A percentile compares a stretch with the other conserved stretches of the same genome.
Evolutionary conservation across 2,888 invertebrate genomes (phyloP).

Genomic region (Campoletis raptor): DNA sequence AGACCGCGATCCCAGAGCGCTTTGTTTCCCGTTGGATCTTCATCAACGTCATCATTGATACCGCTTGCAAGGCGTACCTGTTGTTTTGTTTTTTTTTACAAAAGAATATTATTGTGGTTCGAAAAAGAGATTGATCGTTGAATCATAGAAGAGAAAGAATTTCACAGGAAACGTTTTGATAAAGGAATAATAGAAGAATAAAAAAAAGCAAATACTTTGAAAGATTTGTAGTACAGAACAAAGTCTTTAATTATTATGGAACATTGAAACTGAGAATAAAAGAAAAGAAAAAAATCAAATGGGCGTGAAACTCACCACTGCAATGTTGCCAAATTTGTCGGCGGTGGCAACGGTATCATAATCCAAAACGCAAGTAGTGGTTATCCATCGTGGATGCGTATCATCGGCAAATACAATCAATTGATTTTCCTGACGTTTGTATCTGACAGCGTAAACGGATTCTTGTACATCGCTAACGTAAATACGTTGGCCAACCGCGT

Average conservation of each 20-base stretch:
- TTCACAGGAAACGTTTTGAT: neutral
- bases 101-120: neutral
- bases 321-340: constrained; percentile 99
- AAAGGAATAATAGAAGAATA: neutral
- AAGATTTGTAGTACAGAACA: no score
- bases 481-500: constrained; percentile 97
- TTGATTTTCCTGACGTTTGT: constrained; percentile 98
- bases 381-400: constrained; percentile 98
- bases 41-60: constrained; percentile 98
- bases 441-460: constrained; percentile 97
- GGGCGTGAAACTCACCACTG: constrained; percentile 88
- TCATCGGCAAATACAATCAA: constrained; percentile 99
- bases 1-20: constrained; percentile 97
- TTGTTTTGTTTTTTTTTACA: constrained; percentile 7
- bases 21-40: constrained; percentile 99
- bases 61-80: constrained; percentile 93
- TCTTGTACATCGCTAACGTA: constrained; percentile 98
- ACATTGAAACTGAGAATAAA: no score
- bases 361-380: constrained; percentile 96
- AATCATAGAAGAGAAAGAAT: neutral
- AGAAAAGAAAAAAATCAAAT: neutral
- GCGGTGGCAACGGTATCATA: constrained; percentile 98
- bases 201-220: neutral
- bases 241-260: no score
- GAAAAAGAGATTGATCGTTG: neutral